Conservation (phyloP, 2,113 vertebrate genomes). For the Irena cyanogastra region DNA sequence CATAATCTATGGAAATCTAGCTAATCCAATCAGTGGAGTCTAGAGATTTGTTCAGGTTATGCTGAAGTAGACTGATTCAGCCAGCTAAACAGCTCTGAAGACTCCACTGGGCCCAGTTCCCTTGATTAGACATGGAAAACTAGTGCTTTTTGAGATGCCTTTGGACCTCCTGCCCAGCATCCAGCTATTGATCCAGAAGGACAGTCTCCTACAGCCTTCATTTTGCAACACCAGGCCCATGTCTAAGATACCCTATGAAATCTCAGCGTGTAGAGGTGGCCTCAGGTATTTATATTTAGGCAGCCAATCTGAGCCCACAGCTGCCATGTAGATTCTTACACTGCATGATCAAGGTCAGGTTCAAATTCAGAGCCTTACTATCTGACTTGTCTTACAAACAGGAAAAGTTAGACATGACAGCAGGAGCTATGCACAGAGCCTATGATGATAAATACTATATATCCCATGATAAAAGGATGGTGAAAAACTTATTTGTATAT, state of each 20-base stretch:
- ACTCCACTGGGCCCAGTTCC: background rate
- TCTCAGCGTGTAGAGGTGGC: fast-evolving
- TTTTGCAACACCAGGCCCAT: background rate
- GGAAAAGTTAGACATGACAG: background rate
- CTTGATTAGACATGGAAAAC: background rate
- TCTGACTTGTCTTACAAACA: background rate
- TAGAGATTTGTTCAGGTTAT: background rate
- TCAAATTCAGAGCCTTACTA: background rate
- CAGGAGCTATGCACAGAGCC: background rate
- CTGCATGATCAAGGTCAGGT: background rate
- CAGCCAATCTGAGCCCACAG: background rate
- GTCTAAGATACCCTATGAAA: background rate
- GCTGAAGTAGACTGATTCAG: background rate
- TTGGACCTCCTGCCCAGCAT: background rate
- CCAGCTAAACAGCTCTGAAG: background rate
- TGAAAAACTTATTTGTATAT: background rate
- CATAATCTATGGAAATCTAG: background rate
- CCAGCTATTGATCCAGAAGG: background rate
- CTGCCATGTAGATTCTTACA: background rate
- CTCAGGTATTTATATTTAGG: background rate
- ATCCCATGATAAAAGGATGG: background rate
- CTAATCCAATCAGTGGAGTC: background rate
- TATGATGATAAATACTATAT: background rate
- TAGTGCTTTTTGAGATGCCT: background rate
- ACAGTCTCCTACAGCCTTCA: background rate